Conservation (phyloP, 2,797 vertebrate genomes). For the Pristis pectinata region DNA sequence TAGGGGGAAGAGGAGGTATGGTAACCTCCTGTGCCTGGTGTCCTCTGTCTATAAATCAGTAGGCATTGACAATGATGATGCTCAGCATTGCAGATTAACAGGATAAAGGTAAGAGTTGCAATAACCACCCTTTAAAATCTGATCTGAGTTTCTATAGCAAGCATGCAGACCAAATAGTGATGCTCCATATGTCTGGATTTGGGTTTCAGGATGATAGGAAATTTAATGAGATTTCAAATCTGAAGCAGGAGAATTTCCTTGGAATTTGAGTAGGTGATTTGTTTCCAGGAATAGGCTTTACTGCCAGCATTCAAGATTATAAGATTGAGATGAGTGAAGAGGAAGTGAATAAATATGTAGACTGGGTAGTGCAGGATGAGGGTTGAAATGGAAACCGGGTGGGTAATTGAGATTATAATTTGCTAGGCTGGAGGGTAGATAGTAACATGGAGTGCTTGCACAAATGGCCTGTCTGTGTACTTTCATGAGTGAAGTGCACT, state of each 20-base stretch:
- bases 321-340: too few species aligned
- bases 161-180: not conserved
- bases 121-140: not conserved
- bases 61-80: not conserved
- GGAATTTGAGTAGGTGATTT: not conserved
- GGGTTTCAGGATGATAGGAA: not conserved
- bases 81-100: not conserved
- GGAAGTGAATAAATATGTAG: too few species aligned
- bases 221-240: not conserved
- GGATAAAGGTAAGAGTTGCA: not conserved
- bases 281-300: not conserved
- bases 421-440: not conserved
- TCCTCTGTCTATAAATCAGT: too few species aligned
- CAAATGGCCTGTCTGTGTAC: not conserved
- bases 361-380: not conserved
- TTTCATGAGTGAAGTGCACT: not conserved
- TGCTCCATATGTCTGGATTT: not conserved
- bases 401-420: not conserved
- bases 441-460: not conserved
- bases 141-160: not conserved
- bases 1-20: too few species aligned
- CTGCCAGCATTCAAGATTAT: not conserved
- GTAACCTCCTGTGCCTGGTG: too few species aligned
- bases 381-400: not conserved
- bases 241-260: not conserved